Evolutionary conservation across 2,797 vertebrate species (phyloP), one percentile per base, ranked within the genome.

Genomic region (Gymnothorax reevesii): DNA sequence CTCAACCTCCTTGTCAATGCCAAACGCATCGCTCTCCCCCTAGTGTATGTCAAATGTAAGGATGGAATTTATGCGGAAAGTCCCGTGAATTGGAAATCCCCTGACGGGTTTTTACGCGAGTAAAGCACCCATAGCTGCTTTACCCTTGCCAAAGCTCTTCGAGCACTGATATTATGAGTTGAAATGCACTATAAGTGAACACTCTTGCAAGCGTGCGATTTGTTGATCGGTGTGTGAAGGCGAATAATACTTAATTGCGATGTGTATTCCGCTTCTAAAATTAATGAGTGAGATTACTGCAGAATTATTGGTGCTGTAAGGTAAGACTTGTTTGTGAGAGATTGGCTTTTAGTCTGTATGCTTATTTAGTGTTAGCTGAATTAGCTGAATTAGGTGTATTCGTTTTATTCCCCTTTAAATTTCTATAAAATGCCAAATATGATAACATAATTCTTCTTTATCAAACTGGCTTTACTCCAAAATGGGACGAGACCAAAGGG

Each of bases 21-120:
- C 60, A 13, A 62, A 8, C 9, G 13, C 71, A 42, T 73, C 42
- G 71, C 25, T 73, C 71, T 73, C 71, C 71, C 71, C 27, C 71
- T 27, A 77, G 73, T 49, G 73, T 22, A 42, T 17, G 73, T 73
- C 25, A 71, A 8, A 25, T 71, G 66, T 27, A 71, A 71, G n/a
- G 27, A 52, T 77, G 73, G 73, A 77, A 77, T 17, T 52, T 1
- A 20, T 87, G 95, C 94, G 96, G 96, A 97, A 97, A 96, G 95
- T 96, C 95, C 96, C 96, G 90, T 89, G 90, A 93, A 85, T 86
- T 77, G 95, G 96, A 96, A 97, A 96, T 95, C 95, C 96, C 96
- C 95, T 73, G 59, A 10, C 22, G 88, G 92, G 91, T 88, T 92
- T 94, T 95, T 94, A 92, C 90, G 91, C 90, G 49, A 25, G 42